These are phyloP conservation scores for Abscondita cerata DNA, from an alignment of 2,888 invertebrate genomes.

Conservation along the genomic window DNA sequence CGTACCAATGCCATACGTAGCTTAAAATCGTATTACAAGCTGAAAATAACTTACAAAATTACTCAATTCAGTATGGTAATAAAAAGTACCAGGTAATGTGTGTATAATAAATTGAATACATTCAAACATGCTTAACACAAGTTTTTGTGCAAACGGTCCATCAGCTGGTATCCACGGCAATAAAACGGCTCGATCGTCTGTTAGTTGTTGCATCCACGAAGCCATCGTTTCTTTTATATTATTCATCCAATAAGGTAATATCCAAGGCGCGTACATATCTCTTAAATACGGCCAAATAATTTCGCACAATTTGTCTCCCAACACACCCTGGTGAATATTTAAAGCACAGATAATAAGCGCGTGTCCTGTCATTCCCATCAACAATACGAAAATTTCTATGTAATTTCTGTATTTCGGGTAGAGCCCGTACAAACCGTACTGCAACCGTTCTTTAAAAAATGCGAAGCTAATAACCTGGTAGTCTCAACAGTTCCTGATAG, in stretches of 20 bases:
- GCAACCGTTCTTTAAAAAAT: conserved; percentile 76
- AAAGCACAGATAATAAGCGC: conserved; percentile 68
- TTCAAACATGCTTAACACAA: conserved; percentile 70
- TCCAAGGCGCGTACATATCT: conserved; percentile 76
- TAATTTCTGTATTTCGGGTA: conserved; percentile 80
- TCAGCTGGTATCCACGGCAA: conserved; percentile 77
- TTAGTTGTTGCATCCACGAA: conserved; percentile 80
- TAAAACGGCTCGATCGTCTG: conserved; percentile 70
- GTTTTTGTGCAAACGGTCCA: conserved; percentile 65
- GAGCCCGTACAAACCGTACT: conserved; percentile 76
- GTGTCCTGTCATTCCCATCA: conserved; percentile 72
- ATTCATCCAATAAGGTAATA: conserved; percentile 72
- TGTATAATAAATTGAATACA: conserved; percentile 71
- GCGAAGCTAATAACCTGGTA: conserved; percentile 67
- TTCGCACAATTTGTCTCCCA: conserved; percentile 66
- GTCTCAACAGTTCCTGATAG: conserved; percentile 70
- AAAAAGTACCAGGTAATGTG: conserved; percentile 68
- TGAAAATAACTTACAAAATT: too few species aligned
- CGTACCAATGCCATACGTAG: conserved; percentile 75
- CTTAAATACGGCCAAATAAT: conserved; percentile 72
- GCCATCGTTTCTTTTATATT: conserved; percentile 70
- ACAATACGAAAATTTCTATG: conserved; percentile 68
- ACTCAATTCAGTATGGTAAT: too few species aligned
- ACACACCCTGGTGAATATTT: conserved; percentile 67
- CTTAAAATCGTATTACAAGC: conserved; percentile 65